phyloP scores from a whole-genome alignment of 1,140 invertebrate genomes.

The Drosophila parabipectinata region DNA sequence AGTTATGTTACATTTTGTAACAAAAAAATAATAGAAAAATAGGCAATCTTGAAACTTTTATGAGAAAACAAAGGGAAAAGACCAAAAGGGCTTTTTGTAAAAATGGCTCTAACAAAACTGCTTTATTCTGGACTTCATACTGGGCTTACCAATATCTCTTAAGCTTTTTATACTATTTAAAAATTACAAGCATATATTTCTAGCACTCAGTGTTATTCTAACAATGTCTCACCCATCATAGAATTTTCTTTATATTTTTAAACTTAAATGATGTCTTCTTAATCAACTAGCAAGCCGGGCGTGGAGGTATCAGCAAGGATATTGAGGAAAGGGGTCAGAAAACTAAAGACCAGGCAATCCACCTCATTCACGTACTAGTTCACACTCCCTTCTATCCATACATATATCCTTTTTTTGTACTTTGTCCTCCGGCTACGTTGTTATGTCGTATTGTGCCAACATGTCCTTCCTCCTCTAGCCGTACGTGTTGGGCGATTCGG shows the following conservation, averaged over 20 bases:
- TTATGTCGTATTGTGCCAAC: constrained; percentile 64
- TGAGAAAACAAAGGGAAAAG: background rate
- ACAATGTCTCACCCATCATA: constrained; percentile 9
- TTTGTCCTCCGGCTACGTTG: constrained; percentile 32
- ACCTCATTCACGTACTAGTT: constrained; percentile 8
- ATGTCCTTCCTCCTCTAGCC: constrained; percentile 30
- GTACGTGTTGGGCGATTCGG: constrained; percentile 26
- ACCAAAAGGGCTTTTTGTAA: too few relatives aligned
- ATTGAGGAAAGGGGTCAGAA: constrained; percentile 5
- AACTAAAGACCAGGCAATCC: constrained; percentile 14
- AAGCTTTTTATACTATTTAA: background rate
- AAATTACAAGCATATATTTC: constrained; percentile 6
- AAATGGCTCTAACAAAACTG: background rate
- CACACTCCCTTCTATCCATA: background rate
- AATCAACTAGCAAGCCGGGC: constrained; percentile 57
- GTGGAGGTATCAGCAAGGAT: constrained; percentile 9
- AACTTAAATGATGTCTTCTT: constrained; percentile 76
- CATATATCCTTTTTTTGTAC: background rate
- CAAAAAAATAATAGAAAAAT: constrained; percentile 12
- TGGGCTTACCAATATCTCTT: too few relatives aligned
- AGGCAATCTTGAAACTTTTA: constrained; percentile 21
- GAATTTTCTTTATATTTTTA: constrained; percentile 55
- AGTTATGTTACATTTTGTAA: constrained; percentile 65
- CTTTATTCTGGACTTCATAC: too few relatives aligned
- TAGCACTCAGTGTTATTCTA: constrained; percentile 30